These are phyloP conservation scores for Catharus fuscescens DNA, from an alignment of 2,113 vertebrate species.

Conservation along the genomic window DNA sequence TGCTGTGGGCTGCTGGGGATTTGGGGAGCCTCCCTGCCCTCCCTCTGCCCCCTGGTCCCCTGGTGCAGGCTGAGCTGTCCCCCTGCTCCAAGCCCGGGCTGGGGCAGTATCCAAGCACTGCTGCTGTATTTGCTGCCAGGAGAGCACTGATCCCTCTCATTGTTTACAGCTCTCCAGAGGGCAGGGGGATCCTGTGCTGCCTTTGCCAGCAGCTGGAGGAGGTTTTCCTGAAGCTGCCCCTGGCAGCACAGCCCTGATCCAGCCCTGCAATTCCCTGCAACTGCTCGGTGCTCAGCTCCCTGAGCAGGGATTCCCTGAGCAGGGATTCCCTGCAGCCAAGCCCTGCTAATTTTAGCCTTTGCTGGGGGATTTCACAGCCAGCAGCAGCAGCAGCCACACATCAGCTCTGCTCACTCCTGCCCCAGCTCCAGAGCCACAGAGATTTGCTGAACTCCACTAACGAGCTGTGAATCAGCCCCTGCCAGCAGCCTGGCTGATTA, in stretches of 20 bases:
- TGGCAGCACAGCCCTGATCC: background rate
- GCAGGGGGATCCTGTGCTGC: background rate
- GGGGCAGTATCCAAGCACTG: background rate
- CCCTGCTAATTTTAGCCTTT: background rate
- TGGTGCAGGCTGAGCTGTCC: background rate
- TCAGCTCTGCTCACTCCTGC: background rate
- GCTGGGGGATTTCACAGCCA: background rate
- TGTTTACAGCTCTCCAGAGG: background rate
- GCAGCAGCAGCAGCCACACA: background rate
- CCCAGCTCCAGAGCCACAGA: background rate
- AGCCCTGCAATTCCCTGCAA: background rate
- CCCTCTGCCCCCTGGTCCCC: background rate
- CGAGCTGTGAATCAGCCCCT: background rate
- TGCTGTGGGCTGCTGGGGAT: background rate
- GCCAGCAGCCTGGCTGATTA: background rate
- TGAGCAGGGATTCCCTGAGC: rapidly evolving
- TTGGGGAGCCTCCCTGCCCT: background rate
- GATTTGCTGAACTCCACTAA: background rate
- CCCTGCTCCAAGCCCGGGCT: background rate
- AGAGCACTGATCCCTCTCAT: rapidly evolving
- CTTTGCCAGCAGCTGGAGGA: background rate
- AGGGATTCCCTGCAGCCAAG: background rate
- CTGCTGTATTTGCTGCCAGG: background rate
- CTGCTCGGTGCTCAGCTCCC: background rate
- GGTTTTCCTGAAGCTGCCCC: background rate